These are phyloP conservation scores for Xylota sylvarum DNA, from an alignment of 2,888 invertebrate genomes.

Conservation along the genomic window DNA sequence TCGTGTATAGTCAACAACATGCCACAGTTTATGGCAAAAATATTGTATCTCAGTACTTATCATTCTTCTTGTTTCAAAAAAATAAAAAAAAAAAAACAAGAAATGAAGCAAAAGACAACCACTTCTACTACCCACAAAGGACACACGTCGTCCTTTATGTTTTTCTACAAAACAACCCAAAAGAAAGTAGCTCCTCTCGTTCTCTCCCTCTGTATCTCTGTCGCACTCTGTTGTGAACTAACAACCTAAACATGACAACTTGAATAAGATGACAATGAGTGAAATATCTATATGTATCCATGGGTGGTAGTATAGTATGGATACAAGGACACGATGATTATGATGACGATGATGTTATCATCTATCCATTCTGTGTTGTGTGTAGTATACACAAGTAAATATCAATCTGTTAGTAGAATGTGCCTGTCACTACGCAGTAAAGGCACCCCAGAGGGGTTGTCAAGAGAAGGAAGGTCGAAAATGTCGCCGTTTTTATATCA, in stretches of 20 bases:
- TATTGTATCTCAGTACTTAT: slow-evolving; percentile 66
- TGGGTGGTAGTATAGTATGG: slow-evolving; percentile 38
- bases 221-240: slow-evolving; percentile 20
- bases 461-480: slow-evolving; percentile 27
- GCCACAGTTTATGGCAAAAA: slow-evolving; percentile 64
- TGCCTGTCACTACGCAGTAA: slow-evolving; percentile 62
- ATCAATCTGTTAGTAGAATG: slow-evolving; percentile 70
- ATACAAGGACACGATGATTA: slow-evolving; percentile 69
- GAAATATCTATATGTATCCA: slow-evolving; percentile 59
- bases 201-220: background rate
- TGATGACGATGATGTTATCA: slow-evolving; percentile 69
- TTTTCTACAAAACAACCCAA: slow-evolving; percentile 33
- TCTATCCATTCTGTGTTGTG: slow-evolving; percentile 48
- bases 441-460: background rate
- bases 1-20: slow-evolving; percentile 65
- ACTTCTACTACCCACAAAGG: slow-evolving; percentile 48
- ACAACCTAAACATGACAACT: slow-evolving; percentile 69
- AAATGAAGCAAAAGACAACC: slow-evolving; percentile 27
- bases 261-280: slow-evolving; percentile 71
- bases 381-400: slow-evolving; percentile 50
- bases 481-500: slow-evolving; percentile 60
- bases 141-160: slow-evolving; percentile 54
- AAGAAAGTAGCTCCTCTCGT: slow-evolving; percentile 13
- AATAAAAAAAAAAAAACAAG: slow-evolving; percentile 23
- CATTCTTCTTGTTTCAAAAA: slow-evolving; percentile 31